Evolutionary conservation across 2,797 vertebrate species (phyloP), one percentile per base, ranked within the genome.

Genomic region (Propithecus deckenii): DNA sequence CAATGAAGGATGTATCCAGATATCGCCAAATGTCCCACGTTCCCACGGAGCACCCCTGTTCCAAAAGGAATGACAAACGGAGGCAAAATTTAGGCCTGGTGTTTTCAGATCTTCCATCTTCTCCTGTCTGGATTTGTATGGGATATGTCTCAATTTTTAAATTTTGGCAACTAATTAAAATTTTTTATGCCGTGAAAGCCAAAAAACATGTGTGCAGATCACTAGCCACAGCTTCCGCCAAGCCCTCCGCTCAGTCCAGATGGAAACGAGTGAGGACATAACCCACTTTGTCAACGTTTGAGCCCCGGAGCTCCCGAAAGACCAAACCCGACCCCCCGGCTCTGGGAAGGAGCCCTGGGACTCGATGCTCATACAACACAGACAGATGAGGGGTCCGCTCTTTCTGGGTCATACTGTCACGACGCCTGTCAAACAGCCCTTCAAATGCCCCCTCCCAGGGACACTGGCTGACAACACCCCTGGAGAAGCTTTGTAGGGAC

Each of bases 401-500:
- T 7, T 89, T 48, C 88, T 18, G 13, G 41, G 25, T 67, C 32
- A 50, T 0, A n/a, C 0, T 25, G 46, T 57, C 74, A 14, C 18
- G 4, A 15, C 14, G 30, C 41, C 12, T 75, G 57, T 25, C 57
- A 48, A 52, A 35, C 0, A 0, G 20, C 67, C 41, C 76, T 57
- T 76, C 86, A 25, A n/a, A 71, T 0, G 7, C 41, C 71, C 63
- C 35, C 46, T 79, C 69, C 67, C 30, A 35, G 80, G 35, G 83
- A 52, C 20, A 8, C 12, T 35, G 30, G 17, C 20, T 14, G 25
- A 78, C 55, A 35, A 23, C 8, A 32, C 30, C n/a, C 6, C 25
- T 22, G 75, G 8, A 14, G 57, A 83, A 95, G 67, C 43, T 97
- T 86, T n/a, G 83, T 67, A 96, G 80, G 23, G 10, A 43, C 18